Base-by-base conservation (phyloP, 35 echinoderm and acorn worm species). In the Apostichopus japonicus region DNA sequence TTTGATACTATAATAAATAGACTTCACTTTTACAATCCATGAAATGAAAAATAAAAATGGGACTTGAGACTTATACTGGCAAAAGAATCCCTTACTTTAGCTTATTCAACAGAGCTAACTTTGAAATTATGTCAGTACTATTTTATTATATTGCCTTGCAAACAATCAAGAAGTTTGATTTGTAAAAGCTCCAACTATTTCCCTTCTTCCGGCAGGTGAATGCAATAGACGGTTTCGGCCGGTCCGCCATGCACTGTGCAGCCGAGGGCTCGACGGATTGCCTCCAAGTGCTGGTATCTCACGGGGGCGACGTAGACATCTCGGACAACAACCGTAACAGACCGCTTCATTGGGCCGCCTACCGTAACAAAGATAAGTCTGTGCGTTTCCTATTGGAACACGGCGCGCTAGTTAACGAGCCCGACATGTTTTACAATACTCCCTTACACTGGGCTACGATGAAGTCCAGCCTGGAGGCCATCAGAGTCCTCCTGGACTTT, bases 271-370 rank as follows among this genome's bases (percentile, higher is more conserved):
- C 94, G 59, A 59, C 24, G 5, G 93, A 94, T 9, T 98, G 97
- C 70, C 16, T 94, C 17, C 65, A 53, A 16, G 65, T 98, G 6
- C 93, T 99, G 8, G 25, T 99, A 1, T 79, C 94, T n/a, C 65
- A 91, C 13, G 95, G 95, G 4, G 95, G 91, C 54, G 94, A 99
- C 21, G 75, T 92, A n/a, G 92, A 99, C 86, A 79, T 93, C 16
- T 82, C 65, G 4, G 93, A 96, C 78, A 58, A 27, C 14, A 99
- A 99, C 52, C 87, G 90, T 62, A 83, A 95, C 65, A 90, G 95
- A 52, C 95, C 97, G 1, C 90, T 99, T 4, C 97, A 99, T 77
- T 99, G 97, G 97, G 97, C 97, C 0, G 76, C 92, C 79, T 99
- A 93, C 77, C 95, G 95, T 53, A 99, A 99, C 73, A 93, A 95